Percentiles rank a stretch among this genome's conserved stretches.
Conservation (phyloP, 1,140 invertebrate genomes). For the Littorina saxatilis region DNA sequence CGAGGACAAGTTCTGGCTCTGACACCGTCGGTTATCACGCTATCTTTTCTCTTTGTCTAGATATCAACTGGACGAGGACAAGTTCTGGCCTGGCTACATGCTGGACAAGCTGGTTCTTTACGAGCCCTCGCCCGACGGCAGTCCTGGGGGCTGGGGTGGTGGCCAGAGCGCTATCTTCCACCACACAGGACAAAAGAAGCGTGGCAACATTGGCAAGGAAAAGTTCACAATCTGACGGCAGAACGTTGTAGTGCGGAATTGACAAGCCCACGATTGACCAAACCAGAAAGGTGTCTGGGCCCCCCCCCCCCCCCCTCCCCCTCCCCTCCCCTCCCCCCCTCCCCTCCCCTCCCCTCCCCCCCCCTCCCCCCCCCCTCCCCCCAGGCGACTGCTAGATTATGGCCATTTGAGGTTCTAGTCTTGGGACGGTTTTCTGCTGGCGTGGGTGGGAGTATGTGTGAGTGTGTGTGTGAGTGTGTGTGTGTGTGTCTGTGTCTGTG, state of each 20-base stretch:
- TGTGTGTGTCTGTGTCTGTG: neutral
- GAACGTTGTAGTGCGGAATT: neutral
- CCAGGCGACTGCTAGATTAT: no score
- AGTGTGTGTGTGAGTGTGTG: neutral
- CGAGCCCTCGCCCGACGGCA: slow-evolving; percentile 48
- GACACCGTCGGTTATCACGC: no score
- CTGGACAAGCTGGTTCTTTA: slow-evolving; percentile 69
- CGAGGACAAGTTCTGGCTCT: no score
- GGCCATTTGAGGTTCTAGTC: no score
- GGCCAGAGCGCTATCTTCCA: neutral
- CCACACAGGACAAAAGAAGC: slow-evolving; percentile 8
- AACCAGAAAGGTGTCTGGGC: neutral
- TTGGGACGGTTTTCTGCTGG: neutral
- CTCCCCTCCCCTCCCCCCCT: no score
- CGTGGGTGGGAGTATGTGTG: neutral
- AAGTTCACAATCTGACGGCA: neutral
- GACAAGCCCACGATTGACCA: neutral
- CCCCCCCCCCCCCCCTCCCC: no score
- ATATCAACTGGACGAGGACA: slow-evolving; percentile 49
- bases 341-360: no score
- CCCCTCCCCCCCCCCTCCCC: no score
- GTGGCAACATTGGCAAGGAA: neutral
- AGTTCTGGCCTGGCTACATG: slow-evolving; percentile 72
- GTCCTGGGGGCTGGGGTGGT: neutral
- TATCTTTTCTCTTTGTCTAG: no score